Conservation (phyloP, 92 coral and sea anemone species). For the Actinostola sp. region DNA sequence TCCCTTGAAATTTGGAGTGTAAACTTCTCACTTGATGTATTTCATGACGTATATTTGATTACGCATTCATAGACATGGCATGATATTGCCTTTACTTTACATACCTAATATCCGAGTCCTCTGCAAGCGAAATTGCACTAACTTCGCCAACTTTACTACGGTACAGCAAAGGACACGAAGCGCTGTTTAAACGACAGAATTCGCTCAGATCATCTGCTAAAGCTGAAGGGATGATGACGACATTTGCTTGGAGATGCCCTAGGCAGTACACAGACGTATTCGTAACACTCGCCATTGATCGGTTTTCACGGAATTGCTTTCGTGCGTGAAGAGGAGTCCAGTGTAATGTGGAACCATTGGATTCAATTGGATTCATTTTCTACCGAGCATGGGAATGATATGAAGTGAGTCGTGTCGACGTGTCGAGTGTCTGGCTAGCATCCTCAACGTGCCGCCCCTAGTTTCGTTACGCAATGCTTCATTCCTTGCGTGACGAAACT, state of each 20-base stretch:
- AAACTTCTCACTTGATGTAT: no score
- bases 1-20: no score
- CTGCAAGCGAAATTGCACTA: constrained; percentile 42
- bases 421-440: no score
- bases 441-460: no score
- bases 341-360: no score
- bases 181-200: constrained; percentile 67
- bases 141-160: constrained; percentile 64
- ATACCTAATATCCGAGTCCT: constrained; percentile 70
- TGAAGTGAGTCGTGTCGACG: no score
- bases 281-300: background rate
- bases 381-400: no score
- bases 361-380: no score
- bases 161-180: constrained; percentile 62
- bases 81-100: background rate
- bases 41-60: no score
- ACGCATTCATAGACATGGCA: no score
- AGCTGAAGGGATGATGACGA: constrained; percentile 57
- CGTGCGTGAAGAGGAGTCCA: constrained; percentile 12
- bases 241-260: constrained; percentile 59
- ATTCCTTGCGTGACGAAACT: no score
- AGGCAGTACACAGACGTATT: constrained; percentile 14
- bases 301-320: constrained; percentile 7
- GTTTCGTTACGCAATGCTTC: no score
- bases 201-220: constrained; percentile 56